Conservation (phyloP, 2,888 invertebrate species). For the Pinctada fucata region DNA sequence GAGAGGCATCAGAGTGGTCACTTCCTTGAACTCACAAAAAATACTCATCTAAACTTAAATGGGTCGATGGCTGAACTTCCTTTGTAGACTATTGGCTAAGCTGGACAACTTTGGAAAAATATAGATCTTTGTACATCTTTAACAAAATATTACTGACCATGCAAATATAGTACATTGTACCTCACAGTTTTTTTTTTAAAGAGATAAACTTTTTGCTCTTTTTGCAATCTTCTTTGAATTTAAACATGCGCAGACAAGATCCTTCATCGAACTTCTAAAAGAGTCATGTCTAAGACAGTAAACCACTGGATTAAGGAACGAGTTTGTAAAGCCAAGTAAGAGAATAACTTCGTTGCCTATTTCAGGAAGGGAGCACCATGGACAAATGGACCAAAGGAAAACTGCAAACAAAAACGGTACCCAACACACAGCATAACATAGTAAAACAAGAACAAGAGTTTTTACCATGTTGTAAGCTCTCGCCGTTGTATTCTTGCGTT, state of each 20-base stretch:
- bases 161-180: too few species aligned
- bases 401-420: constrained; percentile 26
- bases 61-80: too few species aligned
- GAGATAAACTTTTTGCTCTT: neutral
- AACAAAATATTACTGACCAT: too few species aligned
- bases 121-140: too few species aligned
- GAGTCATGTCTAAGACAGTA: constrained; percentile 25
- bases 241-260: neutral
- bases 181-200: too few species aligned
- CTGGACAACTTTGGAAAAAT: too few species aligned
- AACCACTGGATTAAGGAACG: constrained; percentile 28
- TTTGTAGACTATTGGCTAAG: too few species aligned
- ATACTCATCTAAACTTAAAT: too few species aligned
- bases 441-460: constrained; percentile 23
- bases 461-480: neutral
- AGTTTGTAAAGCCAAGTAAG: constrained; percentile 27
- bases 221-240: neutral
- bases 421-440: constrained; percentile 24
- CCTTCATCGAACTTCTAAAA: constrained; percentile 3
- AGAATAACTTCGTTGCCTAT: constrained; percentile 29
- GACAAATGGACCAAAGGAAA: constrained; percentile 25
- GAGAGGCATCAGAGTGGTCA: too few species aligned
- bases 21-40: too few species aligned
- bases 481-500: constrained; percentile 4
- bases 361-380: constrained; percentile 5